A percentile compares a stretch with the other conserved stretches of the same genome.
phyloP scores from a whole-genome alignment of 1,140 invertebrate genomes.

The Metopolophium dirhodum region DNA sequence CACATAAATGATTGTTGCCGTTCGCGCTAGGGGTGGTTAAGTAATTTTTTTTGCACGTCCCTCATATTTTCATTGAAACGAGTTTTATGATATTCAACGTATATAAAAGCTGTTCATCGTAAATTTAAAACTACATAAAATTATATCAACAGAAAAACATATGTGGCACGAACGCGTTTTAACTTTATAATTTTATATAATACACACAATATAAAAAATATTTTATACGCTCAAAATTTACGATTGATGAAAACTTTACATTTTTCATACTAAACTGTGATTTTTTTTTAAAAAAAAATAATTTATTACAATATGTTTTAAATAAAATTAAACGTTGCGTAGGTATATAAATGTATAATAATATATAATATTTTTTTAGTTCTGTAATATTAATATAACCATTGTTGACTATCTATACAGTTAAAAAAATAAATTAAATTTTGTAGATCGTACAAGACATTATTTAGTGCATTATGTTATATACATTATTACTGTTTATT shows the following conservation, averaged over 20 bases:
- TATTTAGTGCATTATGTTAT: not conserved
- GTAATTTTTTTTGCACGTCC: not conserved
- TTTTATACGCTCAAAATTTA: not conserved
- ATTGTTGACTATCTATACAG: not conserved
- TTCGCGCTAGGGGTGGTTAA: not conserved
- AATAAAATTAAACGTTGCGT: not conserved
- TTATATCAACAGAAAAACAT: not conserved
- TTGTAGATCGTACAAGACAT: not conserved
- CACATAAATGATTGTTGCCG: not conserved
- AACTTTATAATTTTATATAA: not conserved
- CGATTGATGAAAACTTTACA: not conserved
- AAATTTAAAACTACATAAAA: not conserved
- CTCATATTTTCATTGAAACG: not conserved
- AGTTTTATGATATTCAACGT: not conserved
- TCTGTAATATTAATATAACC: not conserved
- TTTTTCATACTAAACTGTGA: not conserved
- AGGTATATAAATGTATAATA: not conserved
- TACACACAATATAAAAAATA: not conserved
- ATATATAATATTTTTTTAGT: not conserved
- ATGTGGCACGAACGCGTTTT: not conserved
- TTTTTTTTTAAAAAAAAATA: not conserved
- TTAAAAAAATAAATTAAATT: not conserved
- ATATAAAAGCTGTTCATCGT: not conserved
- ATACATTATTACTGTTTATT: not conserved
- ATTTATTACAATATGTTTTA: not conserved